Evolutionary conservation across 2,888 invertebrate species (phyloP).

Genomic region (Philopedon plagiatum): DNA sequence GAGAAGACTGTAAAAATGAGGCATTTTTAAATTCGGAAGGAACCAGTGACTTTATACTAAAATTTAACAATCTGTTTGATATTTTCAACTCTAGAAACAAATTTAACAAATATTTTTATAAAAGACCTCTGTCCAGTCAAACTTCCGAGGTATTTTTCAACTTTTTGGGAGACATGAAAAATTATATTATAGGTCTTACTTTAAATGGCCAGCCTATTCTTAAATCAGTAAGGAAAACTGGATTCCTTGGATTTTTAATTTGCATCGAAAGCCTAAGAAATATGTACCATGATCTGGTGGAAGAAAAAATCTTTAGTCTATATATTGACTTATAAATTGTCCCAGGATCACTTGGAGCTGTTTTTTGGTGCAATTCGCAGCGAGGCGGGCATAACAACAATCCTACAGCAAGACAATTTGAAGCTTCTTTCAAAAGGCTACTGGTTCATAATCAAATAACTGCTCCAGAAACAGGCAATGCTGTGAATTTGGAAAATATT

Average conservation of each 20-base stretch:
- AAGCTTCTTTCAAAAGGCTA: neutral
- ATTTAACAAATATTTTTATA: slow-evolving; percentile 13
- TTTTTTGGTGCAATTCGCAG: slow-evolving; percentile 49
- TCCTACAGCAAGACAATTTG: neutral
- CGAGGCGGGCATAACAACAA: slow-evolving; percentile 4
- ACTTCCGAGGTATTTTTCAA: neutral
- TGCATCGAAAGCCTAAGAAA: neutral
- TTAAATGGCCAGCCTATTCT: slow-evolving; percentile 9
- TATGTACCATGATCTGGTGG: neutral
- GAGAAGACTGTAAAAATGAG: neutral
- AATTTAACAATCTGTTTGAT: slow-evolving; percentile 23
- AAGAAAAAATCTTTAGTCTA: neutral
- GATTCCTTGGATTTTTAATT: slow-evolving; percentile 28
- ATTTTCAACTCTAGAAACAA: slow-evolving; percentile 26
- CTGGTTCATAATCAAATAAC: neutral
- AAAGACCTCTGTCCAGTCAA: neutral
- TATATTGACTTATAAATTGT: slow-evolving; percentile 27
- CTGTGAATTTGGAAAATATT: neutral
- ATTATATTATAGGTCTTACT: neutral
- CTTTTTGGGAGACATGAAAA: neutral
- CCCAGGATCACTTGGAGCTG: too few relatives aligned
- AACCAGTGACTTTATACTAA: neutral
- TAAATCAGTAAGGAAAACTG: slow-evolving; percentile 21
- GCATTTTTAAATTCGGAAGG: neutral
- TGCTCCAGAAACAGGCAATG: neutral